These are phyloP conservation scores for Mesocricetus auratus DNA, from an alignment of 2,113 vertebrate species.

Conservation along the genomic window DNA sequence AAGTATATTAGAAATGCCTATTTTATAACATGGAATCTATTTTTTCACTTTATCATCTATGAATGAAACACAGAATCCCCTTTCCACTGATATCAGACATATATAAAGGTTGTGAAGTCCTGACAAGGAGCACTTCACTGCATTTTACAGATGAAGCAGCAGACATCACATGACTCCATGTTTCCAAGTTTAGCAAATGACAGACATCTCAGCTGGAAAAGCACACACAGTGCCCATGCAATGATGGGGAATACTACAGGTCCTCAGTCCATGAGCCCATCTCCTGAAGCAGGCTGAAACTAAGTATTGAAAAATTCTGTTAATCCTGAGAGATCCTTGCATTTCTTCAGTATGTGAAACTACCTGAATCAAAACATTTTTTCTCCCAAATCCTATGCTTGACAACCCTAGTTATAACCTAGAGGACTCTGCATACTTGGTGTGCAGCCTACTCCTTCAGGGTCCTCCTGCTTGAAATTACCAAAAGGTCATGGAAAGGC, in stretches of 20 bases:
- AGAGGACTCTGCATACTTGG: not conserved
- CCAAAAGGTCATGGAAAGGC: not conserved
- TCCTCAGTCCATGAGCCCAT: not conserved
- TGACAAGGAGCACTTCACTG: not conserved
- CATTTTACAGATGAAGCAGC: not conserved
- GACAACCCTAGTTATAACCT: not conserved
- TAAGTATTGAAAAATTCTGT: too few relatives aligned
- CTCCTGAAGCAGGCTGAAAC: too few relatives aligned
- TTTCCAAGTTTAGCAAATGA: not conserved
- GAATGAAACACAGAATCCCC: not conserved
- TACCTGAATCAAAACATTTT: not conserved
- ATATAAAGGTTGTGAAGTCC: not conserved
- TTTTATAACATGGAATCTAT: not conserved
- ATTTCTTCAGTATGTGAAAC: too few relatives aligned
- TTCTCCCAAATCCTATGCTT: not conserved
- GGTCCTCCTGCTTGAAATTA: not conserved
- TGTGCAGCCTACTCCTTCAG: not conserved
- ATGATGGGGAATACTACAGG: not conserved
- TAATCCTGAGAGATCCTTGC: not conserved
- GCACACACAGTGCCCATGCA: not conserved
- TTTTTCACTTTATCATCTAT: not conserved
- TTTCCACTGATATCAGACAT: not conserved
- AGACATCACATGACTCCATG: not conserved
- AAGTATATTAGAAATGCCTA: not conserved
- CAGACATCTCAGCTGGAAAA: not conserved